phyloP scores from a whole-genome alignment of 2,888 invertebrate species.

The Drosophila atripex region DNA sequence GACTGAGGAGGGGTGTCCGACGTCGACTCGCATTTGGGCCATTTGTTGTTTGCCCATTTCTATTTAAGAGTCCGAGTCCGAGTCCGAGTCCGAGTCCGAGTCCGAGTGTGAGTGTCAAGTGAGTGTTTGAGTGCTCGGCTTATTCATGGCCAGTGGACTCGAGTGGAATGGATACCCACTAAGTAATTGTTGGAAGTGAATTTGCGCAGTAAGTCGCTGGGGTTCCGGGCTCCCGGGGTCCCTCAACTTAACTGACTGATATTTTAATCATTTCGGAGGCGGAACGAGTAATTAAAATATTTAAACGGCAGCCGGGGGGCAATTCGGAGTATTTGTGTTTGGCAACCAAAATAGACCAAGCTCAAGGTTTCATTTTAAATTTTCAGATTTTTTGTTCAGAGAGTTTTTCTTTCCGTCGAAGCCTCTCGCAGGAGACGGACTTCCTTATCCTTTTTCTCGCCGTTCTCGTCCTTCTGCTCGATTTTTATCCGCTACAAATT shows the following conservation, averaged over 20 bases:
- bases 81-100: neutral
- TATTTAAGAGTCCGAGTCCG: conserved; percentile 15
- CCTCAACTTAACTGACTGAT: neutral
- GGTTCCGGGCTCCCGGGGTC: neutral
- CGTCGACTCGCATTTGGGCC: conserved; percentile 41
- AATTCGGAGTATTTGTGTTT: neutral
- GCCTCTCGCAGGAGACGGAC: neutral
- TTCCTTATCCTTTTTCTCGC: neutral
- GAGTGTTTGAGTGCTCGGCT: conserved; percentile 42
- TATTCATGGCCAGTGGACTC: conserved; percentile 26
- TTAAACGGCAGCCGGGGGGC: neutral
- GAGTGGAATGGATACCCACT: conserved; percentile 24
- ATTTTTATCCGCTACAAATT: conserved; percentile 66
- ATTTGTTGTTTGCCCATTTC: conserved; percentile 24
- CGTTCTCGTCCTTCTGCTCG: too few species aligned
- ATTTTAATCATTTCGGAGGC: neutral
- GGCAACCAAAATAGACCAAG: neutral
- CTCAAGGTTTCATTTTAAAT: neutral
- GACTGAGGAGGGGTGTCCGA: neutral
- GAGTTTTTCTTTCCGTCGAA: neutral
- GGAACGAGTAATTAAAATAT: neutral
- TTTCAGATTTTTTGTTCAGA: neutral
- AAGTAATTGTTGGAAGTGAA: conserved; percentile 3
- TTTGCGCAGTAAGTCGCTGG: neutral
- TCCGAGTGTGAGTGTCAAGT: conserved; percentile 51